Evolutionary conservation across 2,888 invertebrate species (phyloP).

Genomic region (Meganola albula): DNA sequence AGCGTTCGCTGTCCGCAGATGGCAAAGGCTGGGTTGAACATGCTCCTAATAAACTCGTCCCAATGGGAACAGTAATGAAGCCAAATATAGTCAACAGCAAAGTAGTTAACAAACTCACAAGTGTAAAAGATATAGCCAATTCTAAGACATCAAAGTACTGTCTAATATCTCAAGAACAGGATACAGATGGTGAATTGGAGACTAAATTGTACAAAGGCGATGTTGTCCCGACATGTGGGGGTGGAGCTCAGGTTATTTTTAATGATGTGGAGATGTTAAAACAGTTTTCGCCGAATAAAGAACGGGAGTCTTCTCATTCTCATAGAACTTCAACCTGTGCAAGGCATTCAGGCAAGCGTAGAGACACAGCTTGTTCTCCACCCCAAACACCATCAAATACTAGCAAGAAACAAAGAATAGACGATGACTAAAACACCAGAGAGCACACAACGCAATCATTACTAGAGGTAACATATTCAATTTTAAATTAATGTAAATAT

Average conservation of each 20-base stretch:
- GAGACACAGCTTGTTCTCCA: conserved; percentile 59
- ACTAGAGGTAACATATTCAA: no score
- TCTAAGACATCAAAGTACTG: conserved; percentile 90
- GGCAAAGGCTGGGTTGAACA: conserved; percentile 92
- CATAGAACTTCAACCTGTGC: conserved; percentile 54
- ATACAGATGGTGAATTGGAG: conserved; percentile 94
- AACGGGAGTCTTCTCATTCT: conserved; percentile 42
- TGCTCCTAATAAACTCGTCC: conserved; percentile 86
- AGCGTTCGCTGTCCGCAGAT: conserved; percentile 89
- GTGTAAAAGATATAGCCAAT: conserved; percentile 85
- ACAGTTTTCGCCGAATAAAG: conserved; percentile 84
- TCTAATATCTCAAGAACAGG: conserved; percentile 93
- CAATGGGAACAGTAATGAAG: conserved; percentile 93
- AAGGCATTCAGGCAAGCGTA: conserved; percentile 60
- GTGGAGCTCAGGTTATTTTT: conserved; percentile 97
- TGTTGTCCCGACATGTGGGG: conserved; percentile 94
- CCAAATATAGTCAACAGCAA: conserved; percentile 89
- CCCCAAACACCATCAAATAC: conserved; percentile 66
- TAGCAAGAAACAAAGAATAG: conserved; percentile 65
- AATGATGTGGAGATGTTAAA: conserved; percentile 94
- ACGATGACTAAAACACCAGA: conserved; percentile 56
- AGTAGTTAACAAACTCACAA: conserved; percentile 89
- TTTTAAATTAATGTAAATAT: no score
- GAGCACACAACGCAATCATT: no score
- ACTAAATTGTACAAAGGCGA: conserved; percentile 96